phyloP scores from a whole-genome alignment of 2,888 invertebrate genomes.

The Serrognathus titanus region DNA sequence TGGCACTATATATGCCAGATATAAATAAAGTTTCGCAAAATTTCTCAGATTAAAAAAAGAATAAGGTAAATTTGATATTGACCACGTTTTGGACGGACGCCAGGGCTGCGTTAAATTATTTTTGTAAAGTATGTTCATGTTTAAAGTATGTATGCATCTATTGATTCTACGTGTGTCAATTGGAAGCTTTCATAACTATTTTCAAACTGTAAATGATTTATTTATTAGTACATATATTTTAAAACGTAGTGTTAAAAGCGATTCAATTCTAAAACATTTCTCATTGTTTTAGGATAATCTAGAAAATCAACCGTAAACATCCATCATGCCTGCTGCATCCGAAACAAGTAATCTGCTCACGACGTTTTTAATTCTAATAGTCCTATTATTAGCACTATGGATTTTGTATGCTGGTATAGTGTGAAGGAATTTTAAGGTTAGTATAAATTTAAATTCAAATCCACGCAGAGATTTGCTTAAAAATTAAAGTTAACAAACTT shows the following conservation, averaged over 20 bases:
- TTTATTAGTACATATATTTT: no score
- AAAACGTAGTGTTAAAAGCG: neutral
- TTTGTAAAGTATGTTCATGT: no score
- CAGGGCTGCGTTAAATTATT: no score
- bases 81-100: no score
- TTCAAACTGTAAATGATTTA: neutral
- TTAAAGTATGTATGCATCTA: no score
- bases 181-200: neutral
- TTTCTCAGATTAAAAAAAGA: no score
- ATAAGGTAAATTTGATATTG: no score
- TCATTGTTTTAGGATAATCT: neutral
- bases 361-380: constrained; percentile 67
- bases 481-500: no score
- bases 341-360: constrained; percentile 67
- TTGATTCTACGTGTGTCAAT: neutral
- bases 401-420: constrained; percentile 60
- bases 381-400: constrained; percentile 64
- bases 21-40: no score
- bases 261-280: no score
- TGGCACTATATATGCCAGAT: no score
- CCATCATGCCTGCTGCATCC: constrained; percentile 17
- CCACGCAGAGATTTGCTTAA: no score
- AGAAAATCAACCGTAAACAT: neutral
- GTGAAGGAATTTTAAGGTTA: constrained; percentile 11
- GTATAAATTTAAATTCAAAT: neutral